Percentiles rank a stretch among this genome's conserved stretches.
Evolutionary conservation across 2,888 invertebrate species (phyloP).

Genomic region (Subacronicta megacephala): DNA sequence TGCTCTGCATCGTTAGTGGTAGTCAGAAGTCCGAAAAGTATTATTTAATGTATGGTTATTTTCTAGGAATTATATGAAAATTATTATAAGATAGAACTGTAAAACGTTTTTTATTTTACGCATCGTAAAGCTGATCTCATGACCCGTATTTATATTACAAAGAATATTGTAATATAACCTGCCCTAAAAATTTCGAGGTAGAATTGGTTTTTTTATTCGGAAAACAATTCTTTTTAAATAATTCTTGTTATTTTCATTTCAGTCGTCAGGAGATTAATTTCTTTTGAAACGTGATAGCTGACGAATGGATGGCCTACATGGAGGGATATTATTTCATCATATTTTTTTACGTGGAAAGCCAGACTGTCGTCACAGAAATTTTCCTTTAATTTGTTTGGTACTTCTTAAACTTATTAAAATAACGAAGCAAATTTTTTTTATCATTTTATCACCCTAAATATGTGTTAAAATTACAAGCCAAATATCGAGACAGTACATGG

Average conservation of each 20-base stretch:
- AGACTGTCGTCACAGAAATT: background rate
- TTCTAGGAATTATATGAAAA: too few species aligned
- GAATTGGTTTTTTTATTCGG: slow-evolving; percentile 11
- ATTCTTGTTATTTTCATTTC: slow-evolving; percentile 29
- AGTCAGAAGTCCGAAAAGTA: too few species aligned
- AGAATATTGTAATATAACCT: slow-evolving; percentile 19
- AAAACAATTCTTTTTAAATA: slow-evolving; percentile 30
- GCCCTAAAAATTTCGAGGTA: background rate
- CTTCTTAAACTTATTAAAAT: background rate
- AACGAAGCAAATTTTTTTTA: too few species aligned
- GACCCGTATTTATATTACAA: slow-evolving; percentile 12
- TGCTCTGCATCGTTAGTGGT: too few species aligned
- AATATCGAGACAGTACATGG: too few species aligned
- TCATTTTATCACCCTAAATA: too few species aligned
- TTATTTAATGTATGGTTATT: too few species aligned
- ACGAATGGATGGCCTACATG: slow-evolving; percentile 6
- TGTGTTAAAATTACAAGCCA: too few species aligned
- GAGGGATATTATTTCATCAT: background rate
- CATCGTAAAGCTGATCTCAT: background rate
- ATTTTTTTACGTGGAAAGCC: slow-evolving; percentile 1
- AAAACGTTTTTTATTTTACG: slow-evolving; percentile 6
- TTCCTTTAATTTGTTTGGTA: background rate
- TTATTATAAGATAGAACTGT: background rate
- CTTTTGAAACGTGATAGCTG: slow-evolving; percentile 31
- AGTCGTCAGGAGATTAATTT: slow-evolving; percentile 44